phyloP scores from a whole-genome alignment of 1,140 invertebrate species.

The Agraylea sexmaculata region DNA sequence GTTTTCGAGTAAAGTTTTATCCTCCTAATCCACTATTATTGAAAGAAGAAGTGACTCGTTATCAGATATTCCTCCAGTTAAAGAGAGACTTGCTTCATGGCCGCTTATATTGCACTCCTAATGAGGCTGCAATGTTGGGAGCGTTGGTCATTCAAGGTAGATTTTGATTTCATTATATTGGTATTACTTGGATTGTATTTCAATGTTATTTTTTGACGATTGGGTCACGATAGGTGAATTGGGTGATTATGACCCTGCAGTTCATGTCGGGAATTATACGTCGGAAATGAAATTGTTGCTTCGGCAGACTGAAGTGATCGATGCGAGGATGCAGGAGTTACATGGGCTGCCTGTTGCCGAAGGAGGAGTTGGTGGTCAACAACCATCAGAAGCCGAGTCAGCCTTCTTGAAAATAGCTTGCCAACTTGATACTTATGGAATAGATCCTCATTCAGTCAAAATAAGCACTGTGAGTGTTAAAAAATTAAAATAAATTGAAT shows the following conservation, averaged over 20 bases:
- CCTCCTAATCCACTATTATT: conserved; percentile 73
- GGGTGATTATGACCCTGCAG: conserved; percentile 84
- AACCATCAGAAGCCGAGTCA: conserved; percentile 64
- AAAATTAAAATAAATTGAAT: conserved; percentile 4
- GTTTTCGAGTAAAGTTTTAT: conserved; percentile 90
- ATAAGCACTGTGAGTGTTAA: conserved; percentile 35
- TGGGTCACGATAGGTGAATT: conserved; percentile 64
- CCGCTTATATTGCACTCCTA: conserved; percentile 78
- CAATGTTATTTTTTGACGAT: conserved; percentile 1
- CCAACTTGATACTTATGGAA: conserved; percentile 88
- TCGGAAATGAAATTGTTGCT: conserved; percentile 81
- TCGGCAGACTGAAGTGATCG: conserved; percentile 82
- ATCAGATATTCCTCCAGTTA: conserved; percentile 88
- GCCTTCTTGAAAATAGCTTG: conserved; percentile 80
- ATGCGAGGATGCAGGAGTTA: conserved; percentile 47
- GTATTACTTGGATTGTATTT: conserved; percentile 2
- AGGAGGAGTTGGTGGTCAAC: conserved; percentile 52
- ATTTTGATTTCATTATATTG: conserved; percentile 10
- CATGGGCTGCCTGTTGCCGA: conserved; percentile 31
- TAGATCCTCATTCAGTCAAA: conserved; percentile 97
- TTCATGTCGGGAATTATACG: conserved; percentile 83
- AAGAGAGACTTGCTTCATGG: conserved; percentile 91
- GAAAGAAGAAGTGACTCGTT: conserved; percentile 79
- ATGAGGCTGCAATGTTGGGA: conserved; percentile 80
- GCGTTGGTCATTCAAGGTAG: conserved; percentile 90